Evolutionary conservation across 2,113 vertebrate species (phyloP).

Genomic region (Monopterus albus): DNA sequence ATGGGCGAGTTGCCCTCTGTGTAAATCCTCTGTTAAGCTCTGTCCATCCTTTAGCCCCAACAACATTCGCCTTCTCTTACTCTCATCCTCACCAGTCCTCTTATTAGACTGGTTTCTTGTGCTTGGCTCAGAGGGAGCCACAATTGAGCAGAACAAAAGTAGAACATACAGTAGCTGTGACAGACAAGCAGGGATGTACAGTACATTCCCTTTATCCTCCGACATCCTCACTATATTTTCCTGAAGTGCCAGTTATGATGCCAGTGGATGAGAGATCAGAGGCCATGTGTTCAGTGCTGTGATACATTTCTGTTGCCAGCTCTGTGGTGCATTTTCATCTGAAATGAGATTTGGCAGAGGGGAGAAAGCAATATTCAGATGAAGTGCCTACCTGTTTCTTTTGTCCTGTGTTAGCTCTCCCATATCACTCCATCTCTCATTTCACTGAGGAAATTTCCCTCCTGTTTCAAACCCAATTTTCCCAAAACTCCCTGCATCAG

Average conservation of each 20-base stretch:
- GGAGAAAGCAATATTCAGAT: conserved; percentile 57
- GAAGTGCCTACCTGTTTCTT: conserved; percentile 72
- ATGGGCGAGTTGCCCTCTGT: conserved; percentile 41
- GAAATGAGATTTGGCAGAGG: conserved; percentile 54
- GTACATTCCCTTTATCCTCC: conserved; percentile 42
- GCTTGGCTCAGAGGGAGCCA: conserved; percentile 8
- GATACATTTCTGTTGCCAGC: conserved; percentile 40
- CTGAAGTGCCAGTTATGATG: conserved; percentile 56
- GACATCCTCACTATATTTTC: conserved; percentile 35
- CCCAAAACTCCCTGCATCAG: conserved; percentile 75
- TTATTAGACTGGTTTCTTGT: neutral
- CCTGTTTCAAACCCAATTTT: conserved; percentile 78
- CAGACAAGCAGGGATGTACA: conserved; percentile 34
- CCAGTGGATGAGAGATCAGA: conserved; percentile 53
- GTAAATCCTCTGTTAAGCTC: conserved; percentile 64
- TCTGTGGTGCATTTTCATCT: conserved; percentile 58
- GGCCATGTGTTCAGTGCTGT: conserved; percentile 32
- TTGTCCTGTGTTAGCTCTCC: conserved; percentile 53
- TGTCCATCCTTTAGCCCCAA: conserved; percentile 30
- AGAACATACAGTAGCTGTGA: conserved; percentile 16
- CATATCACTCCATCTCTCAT: conserved; percentile 67
- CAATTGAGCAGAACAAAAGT: conserved; percentile 22
- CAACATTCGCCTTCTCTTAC: neutral
- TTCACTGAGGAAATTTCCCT: conserved; percentile 70
- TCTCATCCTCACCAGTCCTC: conserved; percentile 39